A percentile compares a stretch with the other conserved stretches of the same genome.
Conservation (phyloP, 2,797 vertebrate genomes). For the Smutsia gigantea region DNA sequence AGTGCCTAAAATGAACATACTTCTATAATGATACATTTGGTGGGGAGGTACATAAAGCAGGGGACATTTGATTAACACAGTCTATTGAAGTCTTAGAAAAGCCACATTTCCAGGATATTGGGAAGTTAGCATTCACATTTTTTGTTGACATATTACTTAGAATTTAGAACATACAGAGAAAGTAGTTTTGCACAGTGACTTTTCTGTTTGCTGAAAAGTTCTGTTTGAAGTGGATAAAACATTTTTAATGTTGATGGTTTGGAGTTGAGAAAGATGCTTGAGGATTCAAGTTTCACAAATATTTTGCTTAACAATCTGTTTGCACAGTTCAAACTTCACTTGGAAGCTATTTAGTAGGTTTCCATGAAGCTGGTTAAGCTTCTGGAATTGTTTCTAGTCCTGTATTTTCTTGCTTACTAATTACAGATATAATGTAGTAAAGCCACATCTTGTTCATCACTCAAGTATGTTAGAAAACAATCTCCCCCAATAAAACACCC, state of each 20-base stretch:
- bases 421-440: background rate
- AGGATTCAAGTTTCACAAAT: constrained; percentile 78
- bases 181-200: background rate
- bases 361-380: constrained; percentile 53
- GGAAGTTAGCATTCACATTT: constrained; percentile 22
- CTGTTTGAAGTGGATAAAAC: constrained; percentile 16
- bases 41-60: background rate
- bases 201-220: constrained; percentile 60
- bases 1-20: constrained; percentile 37
- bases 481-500: constrained; percentile 41
- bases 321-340: constrained; percentile 80
- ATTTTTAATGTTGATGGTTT: constrained; percentile 43
- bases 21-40: background rate
- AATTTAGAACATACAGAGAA: constrained; percentile 30
- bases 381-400: constrained; percentile 65
- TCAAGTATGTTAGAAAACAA: constrained; percentile 29
- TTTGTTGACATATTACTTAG: background rate
- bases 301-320: constrained; percentile 64
- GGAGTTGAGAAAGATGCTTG: constrained; percentile 35
- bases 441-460: constrained; percentile 31
- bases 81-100: constrained; percentile 30
- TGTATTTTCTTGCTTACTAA: constrained; percentile 61
- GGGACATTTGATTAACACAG: constrained; percentile 7
- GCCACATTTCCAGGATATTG: background rate
- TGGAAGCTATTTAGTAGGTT: constrained; percentile 61